A percentile compares a stretch with the other conserved stretches of the same genome.
Evolutionary conservation across 1,140 invertebrate genomes (phyloP).

Genomic region (Monomorium pharaonis): DNA sequence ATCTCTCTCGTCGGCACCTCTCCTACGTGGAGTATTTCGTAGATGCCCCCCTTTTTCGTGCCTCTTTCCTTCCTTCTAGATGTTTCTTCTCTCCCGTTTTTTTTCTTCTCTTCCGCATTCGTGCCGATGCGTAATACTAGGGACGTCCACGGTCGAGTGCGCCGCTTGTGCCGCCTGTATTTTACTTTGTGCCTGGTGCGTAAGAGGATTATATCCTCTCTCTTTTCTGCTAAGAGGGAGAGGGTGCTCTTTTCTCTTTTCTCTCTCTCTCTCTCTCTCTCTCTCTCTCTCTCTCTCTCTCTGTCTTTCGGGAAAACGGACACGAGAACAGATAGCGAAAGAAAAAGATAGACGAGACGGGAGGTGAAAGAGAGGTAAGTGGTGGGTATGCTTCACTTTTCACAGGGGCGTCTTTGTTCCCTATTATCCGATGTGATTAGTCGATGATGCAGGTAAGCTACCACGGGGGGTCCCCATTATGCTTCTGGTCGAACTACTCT

Average conservation of each 20-base stretch:
- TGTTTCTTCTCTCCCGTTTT: conserved; percentile 58
- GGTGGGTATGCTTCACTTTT: conserved; percentile 83
- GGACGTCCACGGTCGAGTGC: conserved; percentile 57
- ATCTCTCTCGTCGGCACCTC: conserved; percentile 58
- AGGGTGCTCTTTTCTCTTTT: too few species aligned
- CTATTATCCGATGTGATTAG: conserved; percentile 85
- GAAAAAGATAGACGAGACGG: conserved; percentile 4
- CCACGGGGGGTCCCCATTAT: conserved; percentile 84
- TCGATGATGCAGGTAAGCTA: conserved; percentile 85
- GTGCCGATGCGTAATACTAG: conserved; percentile 77
- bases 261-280: conserved; percentile 20
- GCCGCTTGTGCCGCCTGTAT: conserved; percentile 74
- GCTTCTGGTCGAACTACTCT: conserved; percentile 66
- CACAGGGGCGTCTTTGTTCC: conserved; percentile 82
- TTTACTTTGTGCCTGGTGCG: conserved; percentile 83
- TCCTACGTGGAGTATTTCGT: conserved; percentile 50
- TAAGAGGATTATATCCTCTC: conserved; percentile 82
- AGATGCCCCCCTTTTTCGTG: conserved; percentile 10
- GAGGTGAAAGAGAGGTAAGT: conserved; percentile 75
- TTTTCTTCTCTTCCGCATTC: conserved; percentile 30
- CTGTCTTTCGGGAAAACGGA: conserved; percentile 11
- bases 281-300: conserved; percentile 19
- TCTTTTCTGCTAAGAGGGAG: conserved; percentile 8
- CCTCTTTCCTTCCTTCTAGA: conserved; percentile 42
- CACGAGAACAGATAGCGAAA: conserved; percentile 20